A percentile compares a stretch with the other conserved stretches of the same genome.
These are phyloP conservation scores for Bagarius yarrelli DNA, from an alignment of 2,113 vertebrate genomes.

Conservation along the genomic window DNA sequence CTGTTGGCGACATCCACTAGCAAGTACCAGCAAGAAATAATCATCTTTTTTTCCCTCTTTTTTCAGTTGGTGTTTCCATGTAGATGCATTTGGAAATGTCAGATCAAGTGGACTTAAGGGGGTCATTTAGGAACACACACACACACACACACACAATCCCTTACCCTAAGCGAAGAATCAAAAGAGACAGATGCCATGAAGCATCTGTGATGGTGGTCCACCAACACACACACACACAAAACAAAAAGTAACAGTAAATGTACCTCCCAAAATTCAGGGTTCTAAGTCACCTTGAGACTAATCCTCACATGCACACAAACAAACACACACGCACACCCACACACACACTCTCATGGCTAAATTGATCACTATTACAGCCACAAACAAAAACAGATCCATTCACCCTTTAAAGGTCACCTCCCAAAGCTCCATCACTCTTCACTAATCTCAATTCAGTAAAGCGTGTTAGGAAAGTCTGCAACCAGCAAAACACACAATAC, in stretches of 20 bases:
- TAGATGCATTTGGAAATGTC: constrained; percentile 12
- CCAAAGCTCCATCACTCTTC: not conserved
- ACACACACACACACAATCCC: not conserved
- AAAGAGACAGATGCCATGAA: constrained; percentile 52
- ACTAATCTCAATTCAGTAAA: not conserved
- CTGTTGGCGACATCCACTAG: not conserved
- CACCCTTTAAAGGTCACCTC: constrained; percentile 4
- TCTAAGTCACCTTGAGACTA: constrained; percentile 17
- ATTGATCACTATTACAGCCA: not conserved
- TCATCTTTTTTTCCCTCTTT: constrained; percentile 20
- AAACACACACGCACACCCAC: constrained; percentile 5
- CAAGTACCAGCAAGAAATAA: not conserved
- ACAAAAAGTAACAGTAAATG: not conserved
- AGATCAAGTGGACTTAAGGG: constrained; percentile 34
- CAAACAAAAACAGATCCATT: constrained; percentile 20
- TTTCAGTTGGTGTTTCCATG: not conserved
- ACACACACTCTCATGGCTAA: not conserved
- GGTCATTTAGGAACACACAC: not conserved
- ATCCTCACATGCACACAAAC: constrained; percentile 18
- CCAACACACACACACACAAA: constrained; percentile 2
- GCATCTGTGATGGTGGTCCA: constrained; percentile 37
- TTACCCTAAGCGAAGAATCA: constrained; percentile 9
- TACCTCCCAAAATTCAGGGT: not conserved
- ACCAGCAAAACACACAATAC: not conserved
- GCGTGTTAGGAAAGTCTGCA: not conserved